Percentiles rank a stretch among this genome's conserved stretches.
These are phyloP conservation scores for Brachystomella parvula DNA, from an alignment of 1,140 invertebrate genomes.

Conservation along the genomic window DNA sequence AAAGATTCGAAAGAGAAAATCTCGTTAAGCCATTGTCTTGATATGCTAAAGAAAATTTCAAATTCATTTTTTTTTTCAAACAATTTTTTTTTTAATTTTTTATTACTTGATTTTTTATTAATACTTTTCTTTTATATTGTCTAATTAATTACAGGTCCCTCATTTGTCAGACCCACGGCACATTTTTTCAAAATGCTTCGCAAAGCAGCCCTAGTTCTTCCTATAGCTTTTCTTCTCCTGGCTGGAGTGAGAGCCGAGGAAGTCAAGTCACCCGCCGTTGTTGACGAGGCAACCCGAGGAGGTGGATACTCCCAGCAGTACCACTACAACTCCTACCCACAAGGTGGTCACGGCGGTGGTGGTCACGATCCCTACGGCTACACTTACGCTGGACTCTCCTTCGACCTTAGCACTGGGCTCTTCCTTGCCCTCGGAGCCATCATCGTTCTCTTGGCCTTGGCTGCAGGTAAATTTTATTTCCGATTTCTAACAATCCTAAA, in stretches of 20 bases:
- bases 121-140: too few relatives aligned
- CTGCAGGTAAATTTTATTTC: conserved; percentile 38
- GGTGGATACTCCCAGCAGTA: conserved; percentile 37
- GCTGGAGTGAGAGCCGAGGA: conserved; percentile 36
- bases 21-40: too few relatives aligned
- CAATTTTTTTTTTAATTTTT: too few relatives aligned
- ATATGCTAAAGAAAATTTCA: too few relatives aligned
- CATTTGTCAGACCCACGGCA: too few relatives aligned
- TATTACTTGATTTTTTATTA: too few relatives aligned
- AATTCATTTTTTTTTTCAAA: too few relatives aligned
- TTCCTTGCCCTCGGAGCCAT: conserved; percentile 39
- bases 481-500: too few relatives aligned
- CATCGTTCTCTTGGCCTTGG: conserved; percentile 38
- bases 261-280: conserved; percentile 19
- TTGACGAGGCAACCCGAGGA: conserved; percentile 34
- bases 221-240: conserved; percentile 36
- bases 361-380: conserved; percentile 39
- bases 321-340: conserved; percentile 37
- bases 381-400: conserved; percentile 38
- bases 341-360: too few relatives aligned
- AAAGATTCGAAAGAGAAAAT: too few relatives aligned
- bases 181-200: conserved; percentile 37
- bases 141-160: too few relatives aligned
- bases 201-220: conserved; percentile 33
- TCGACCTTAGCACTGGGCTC: conserved; percentile 37